phyloP scores from a whole-genome alignment of 2,797 vertebrate genomes.

The Pogoniulus pusillus region DNA sequence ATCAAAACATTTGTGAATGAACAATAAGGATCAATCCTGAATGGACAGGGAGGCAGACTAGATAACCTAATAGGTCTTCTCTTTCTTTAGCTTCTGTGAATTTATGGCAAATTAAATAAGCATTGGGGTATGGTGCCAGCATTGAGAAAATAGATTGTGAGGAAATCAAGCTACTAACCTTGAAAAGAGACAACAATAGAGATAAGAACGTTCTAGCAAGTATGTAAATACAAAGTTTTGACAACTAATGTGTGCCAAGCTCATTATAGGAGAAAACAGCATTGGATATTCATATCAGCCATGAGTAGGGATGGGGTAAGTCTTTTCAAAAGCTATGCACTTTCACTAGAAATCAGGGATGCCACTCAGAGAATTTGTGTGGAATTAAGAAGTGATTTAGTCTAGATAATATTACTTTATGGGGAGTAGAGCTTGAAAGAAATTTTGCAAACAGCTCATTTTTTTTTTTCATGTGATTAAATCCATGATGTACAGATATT shows the following conservation, averaged over 20 bases:
- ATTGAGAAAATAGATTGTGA: background rate
- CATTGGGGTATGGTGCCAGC: background rate
- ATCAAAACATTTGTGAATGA: slow-evolving; percentile 39
- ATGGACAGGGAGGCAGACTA: background rate
- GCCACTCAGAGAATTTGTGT: background rate
- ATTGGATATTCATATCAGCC: background rate
- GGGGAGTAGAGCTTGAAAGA: background rate
- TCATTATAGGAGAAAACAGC: background rate
- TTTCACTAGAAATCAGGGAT: background rate
- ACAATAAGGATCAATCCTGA: slow-evolving; percentile 26
- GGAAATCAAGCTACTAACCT: background rate
- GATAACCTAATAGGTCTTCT: background rate
- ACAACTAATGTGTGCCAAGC: background rate
- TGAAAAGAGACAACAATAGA: background rate
- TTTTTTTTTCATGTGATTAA: background rate
- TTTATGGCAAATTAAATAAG: slow-evolving; percentile 26
- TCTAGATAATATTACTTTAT: background rate
- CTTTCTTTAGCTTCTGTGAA: background rate
- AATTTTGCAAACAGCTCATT: background rate
- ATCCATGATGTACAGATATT: background rate
- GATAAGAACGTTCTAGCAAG: background rate
- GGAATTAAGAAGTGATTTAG: background rate
- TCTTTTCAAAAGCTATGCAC: background rate
- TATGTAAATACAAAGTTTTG: background rate
- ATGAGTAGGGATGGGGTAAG: background rate